Evolutionary conservation across 2,888 invertebrate species (phyloP), one percentile per base, ranked within the genome.

Genomic region (Ectemnius lituratus): DNA sequence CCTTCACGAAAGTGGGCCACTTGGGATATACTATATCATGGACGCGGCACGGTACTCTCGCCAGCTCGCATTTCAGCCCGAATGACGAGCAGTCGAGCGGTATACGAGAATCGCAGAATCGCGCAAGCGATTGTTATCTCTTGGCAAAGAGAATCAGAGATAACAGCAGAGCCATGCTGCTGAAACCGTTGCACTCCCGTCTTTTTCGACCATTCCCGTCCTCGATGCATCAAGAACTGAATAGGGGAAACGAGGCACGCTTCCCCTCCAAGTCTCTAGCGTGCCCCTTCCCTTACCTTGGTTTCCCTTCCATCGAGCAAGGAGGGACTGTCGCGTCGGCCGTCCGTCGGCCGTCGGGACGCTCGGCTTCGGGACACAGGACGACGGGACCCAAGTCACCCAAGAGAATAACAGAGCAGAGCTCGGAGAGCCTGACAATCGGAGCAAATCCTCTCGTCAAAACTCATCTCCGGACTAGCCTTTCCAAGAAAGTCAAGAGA

Each of bases 151-250:
- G 23, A 23, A 37, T 37, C 37, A 11, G 37, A 37, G 37, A 37
- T 18, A 52, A 52, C 13, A 52, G 52, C 37, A 8, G 37, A 37
- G 37, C 37, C 37, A 37, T 37, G 37, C 37, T 37, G 37, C 37
- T 37, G 37, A 11, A 37, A 37, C 37, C 37, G 37, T 37, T 37
- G 37, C 37, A 37, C 37, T 37, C 37, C 37, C 37, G 37, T 37
- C 8, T 37, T 37, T 37, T 16, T 52, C 52, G 52, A 52, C n/a
- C 52, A 52, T 5, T 52, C 52, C 8, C 52, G 52, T 16, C 14
- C 52, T 52, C 52, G 73, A 76, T 81, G 82, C 81, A 81, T 82
- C 76, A 76, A 64, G 57, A 62, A 85, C 85, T 85, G 85, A 83
- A 75, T 73, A 71, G 64, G 69, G 70, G 73, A 62, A 62, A 61